These are phyloP conservation scores for Dascyllus trimaculatus DNA, from an alignment of 2,113 vertebrate genomes.

Conservation along the genomic window DNA sequence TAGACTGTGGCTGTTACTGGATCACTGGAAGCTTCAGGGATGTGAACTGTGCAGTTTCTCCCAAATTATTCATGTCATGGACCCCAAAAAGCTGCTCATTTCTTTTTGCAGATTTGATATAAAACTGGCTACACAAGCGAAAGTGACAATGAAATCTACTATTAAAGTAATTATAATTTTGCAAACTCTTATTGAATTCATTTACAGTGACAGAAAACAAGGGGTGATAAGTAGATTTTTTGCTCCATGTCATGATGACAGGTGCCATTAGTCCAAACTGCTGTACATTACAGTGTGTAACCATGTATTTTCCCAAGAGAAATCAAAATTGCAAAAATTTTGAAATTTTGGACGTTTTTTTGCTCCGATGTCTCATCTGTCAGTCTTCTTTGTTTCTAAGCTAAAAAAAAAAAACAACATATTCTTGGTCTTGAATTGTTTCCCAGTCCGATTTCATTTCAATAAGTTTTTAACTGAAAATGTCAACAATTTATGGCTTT, in stretches of 20 bases:
- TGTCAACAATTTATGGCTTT: too few relatives aligned
- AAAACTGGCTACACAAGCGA: background rate
- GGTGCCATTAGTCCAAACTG: too few relatives aligned
- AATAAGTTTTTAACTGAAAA: too few relatives aligned
- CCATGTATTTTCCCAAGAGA: too few relatives aligned
- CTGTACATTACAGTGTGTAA: too few relatives aligned
- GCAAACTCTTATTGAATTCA: background rate
- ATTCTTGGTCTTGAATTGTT: too few relatives aligned
- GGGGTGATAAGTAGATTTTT: background rate
- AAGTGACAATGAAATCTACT: background rate
- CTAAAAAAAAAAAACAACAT: too few relatives aligned
- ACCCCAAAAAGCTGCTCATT: background rate
- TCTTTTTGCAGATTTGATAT: background rate
- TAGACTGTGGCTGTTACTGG: background rate
- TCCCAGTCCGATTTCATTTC: too few relatives aligned
- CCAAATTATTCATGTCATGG: constrained; percentile 22
- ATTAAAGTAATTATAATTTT: background rate
- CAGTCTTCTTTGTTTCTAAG: too few relatives aligned
- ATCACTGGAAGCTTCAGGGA: background rate
- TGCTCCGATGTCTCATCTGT: too few relatives aligned
- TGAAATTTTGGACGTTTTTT: too few relatives aligned
- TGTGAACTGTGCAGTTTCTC: background rate
- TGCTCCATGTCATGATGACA: background rate
- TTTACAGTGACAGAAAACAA: background rate
- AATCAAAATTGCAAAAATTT: too few relatives aligned